A percentile compares a stretch with the other conserved stretches of the same genome.
These are phyloP conservation scores for Brevimyrus niger DNA, from an alignment of 2,113 vertebrate genomes.

Conservation along the genomic window DNA sequence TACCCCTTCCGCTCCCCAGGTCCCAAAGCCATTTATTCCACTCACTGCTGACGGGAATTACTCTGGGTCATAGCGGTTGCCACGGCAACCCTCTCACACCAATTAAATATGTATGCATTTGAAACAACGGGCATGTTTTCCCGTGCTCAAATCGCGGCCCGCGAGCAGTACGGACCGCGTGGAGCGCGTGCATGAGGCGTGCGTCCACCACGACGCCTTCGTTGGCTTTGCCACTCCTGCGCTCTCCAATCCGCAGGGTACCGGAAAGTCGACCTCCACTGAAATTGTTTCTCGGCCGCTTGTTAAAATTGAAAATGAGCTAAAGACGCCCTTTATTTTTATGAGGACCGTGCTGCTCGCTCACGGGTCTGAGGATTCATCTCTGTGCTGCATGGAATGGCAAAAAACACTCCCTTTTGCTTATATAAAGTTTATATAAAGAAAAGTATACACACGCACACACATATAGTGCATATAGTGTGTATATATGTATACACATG, in stretches of 20 bases:
- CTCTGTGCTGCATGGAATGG: neutral
- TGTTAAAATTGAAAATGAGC: neutral
- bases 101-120: conserved; percentile 48
- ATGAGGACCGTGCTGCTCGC: neutral
- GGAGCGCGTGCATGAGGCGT: conserved; percentile 6
- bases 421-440: neutral
- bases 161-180: neutral
- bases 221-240: conserved; percentile 15
- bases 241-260: neutral
- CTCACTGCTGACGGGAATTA: conserved; percentile 54
- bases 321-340: neutral
- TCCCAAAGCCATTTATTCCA: conserved; percentile 67
- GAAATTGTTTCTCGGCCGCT: neutral
- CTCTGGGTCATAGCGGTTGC: conserved; percentile 52
- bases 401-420: neutral
- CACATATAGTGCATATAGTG: neutral
- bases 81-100: conserved; percentile 46
- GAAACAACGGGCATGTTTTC: conserved; percentile 31
- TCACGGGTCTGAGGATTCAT: neutral
- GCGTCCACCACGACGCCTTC: neutral
- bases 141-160: conserved; percentile 6
- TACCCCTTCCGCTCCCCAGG: conserved; percentile 52
- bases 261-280: conserved; percentile 17
- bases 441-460: neutral
- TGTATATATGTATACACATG: neutral